phyloP scores from a whole-genome alignment of 2,113 vertebrate genomes.

The Furnarius figulus region DNA sequence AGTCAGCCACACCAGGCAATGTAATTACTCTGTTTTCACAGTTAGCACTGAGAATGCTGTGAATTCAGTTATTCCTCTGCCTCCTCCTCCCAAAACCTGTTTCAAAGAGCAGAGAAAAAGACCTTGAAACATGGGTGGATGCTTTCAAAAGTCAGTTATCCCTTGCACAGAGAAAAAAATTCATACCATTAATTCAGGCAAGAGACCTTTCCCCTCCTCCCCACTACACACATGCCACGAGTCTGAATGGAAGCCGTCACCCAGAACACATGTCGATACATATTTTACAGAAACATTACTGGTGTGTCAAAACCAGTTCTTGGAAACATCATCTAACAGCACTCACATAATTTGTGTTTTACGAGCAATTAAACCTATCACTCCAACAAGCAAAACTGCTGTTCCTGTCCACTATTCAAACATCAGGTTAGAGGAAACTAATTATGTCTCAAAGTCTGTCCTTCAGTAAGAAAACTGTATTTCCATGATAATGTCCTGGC shows the following conservation, averaged over 20 bases:
- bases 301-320: slow-evolving; percentile 35
- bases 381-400: background rate
- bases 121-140: background rate
- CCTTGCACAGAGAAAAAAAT: background rate
- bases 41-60: background rate
- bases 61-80: background rate
- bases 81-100: background rate
- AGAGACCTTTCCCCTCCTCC: background rate
- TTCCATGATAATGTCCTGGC: background rate
- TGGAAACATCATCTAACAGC: slow-evolving; percentile 23
- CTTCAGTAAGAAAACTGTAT: background rate
- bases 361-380: slow-evolving; percentile 39
- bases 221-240: background rate
- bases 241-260: background rate
- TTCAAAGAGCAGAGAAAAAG: background rate
- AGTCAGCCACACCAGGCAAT: background rate
- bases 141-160: background rate
- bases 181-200: background rate
- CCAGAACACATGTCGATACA: background rate
- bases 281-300: slow-evolving; percentile 24
- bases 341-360: slow-evolving; percentile 6
- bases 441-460: background rate
- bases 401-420: background rate
- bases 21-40: background rate
- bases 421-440: background rate